Conservation (phyloP, 1,140 invertebrate species). For the Drosophila littoralis region DNA sequence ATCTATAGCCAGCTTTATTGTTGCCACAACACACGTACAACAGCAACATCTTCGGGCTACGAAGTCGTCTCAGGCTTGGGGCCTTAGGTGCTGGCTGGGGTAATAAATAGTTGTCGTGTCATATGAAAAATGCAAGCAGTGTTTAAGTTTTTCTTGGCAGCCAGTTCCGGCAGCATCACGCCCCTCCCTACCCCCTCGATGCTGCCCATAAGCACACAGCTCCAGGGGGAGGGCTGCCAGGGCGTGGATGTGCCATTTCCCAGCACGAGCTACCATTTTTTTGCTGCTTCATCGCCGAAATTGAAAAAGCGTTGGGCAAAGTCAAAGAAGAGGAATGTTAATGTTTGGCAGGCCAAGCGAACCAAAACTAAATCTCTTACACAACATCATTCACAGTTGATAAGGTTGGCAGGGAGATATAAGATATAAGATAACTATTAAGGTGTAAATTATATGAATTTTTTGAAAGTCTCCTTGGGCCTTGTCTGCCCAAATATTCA, state of each 20-base stretch:
- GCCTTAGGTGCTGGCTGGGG: slow-evolving; percentile 25
- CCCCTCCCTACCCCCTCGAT: not conserved
- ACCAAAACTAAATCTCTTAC: not conserved
- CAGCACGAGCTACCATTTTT: slow-evolving; percentile 28
- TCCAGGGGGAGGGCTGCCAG: slow-evolving; percentile 4
- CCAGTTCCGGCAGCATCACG: slow-evolving; percentile 40
- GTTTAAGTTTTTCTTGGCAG: slow-evolving; percentile 70
- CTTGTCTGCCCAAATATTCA: too few relatives aligned
- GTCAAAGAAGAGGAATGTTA: slow-evolving; percentile 18
- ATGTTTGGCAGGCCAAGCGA: slow-evolving; percentile 26
- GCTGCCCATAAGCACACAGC: not conserved
- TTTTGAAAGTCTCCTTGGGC: too few relatives aligned
- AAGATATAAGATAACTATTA: too few relatives aligned
- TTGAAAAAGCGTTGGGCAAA: slow-evolving; percentile 65
- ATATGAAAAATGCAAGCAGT: slow-evolving; percentile 80
- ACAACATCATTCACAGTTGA: slow-evolving; percentile 21
- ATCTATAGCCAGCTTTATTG: slow-evolving; percentile 57
- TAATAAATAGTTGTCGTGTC: slow-evolving; percentile 81
- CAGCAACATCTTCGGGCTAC: slow-evolving; percentile 53
- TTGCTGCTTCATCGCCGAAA: slow-evolving; percentile 75
- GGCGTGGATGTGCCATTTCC: slow-evolving; percentile 58
- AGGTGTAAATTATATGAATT: too few relatives aligned
- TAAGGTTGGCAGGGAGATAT: too few relatives aligned
- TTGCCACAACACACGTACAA: slow-evolving; percentile 57
- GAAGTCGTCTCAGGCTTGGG: slow-evolving; percentile 13